Evolutionary conservation across 2,113 vertebrate species (phyloP).

Genomic region (Pantherophis guttatus): DNA sequence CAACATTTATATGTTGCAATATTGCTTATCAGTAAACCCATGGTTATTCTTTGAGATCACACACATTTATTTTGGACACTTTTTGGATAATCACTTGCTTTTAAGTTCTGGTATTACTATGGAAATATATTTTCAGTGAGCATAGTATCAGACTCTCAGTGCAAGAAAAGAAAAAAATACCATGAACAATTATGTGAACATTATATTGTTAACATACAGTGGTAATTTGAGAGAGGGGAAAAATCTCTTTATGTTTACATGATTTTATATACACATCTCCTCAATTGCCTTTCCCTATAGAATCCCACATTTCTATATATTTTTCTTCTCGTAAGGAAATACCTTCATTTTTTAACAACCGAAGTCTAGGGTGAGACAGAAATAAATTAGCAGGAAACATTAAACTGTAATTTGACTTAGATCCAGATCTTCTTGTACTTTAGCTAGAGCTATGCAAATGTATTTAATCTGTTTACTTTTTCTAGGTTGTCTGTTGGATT

Average conservation of each 20-base stretch:
- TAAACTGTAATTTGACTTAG: not conserved
- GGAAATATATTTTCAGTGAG: not conserved
- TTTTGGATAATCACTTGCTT: not conserved
- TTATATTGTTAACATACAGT: not conserved
- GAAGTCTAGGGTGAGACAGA: not conserved
- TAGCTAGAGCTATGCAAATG: not conserved
- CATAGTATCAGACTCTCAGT: not conserved
- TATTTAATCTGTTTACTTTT: not conserved
- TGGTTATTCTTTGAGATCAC: not conserved
- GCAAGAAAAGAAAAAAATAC: not conserved
- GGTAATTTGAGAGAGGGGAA: not conserved
- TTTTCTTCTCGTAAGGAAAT: not conserved
- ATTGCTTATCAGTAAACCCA: not conserved
- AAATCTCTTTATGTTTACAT: not conserved
- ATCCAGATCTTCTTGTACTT: not conserved
- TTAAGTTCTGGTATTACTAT: not conserved
- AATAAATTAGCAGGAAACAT: not conserved
- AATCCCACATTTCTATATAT: not conserved
- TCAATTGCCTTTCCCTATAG: not conserved
- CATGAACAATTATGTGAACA: not conserved
- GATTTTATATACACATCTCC: not conserved
- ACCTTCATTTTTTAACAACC: not conserved
- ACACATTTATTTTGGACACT: not conserved
- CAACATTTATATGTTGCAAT: rapidly evolving
- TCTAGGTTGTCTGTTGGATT: not conserved